Base-by-base conservation (phyloP, 2,888 invertebrate genomes). In the Drosophila engyochracea region DNA sequence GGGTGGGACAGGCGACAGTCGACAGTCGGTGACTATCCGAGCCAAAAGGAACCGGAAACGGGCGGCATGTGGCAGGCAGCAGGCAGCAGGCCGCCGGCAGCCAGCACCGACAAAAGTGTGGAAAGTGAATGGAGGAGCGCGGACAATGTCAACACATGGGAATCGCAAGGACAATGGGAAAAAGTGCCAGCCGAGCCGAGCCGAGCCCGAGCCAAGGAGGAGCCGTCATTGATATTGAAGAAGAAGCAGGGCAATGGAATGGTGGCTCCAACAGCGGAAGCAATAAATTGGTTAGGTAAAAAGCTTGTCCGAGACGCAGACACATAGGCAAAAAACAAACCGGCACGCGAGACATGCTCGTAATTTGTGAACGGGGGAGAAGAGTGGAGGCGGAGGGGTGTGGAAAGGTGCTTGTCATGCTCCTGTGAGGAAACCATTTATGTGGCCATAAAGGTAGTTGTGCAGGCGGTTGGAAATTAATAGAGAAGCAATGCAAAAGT, bases 231-330 rank as follows among this genome's bases (percentile, higher is more conserved):
- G 41, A 58, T 58, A 44, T 31, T 31, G 37, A 47, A 68, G 55
- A 52, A 31, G 33, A 25, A 44, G 30, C n/a, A 28, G 35, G 54
- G 49, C 30, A 1, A 10, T 55, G 28, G 57, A 55, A 57, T 52
- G 66, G 16, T n/a, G 16, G 22, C 33, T 9, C 57, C 59, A 53
- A 53, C 69, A 65, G 71, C 84, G 89, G 89, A 89, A 86, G 89
- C 81, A 86, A 86, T 86, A 86, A 86, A 86, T 86, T 86, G 84
- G 85, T 89, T 89, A 84, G 84, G 81, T 84, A 88, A 86, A 86
- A 86, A 85, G 85, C 89, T 86, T 82, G 89, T 89, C 81, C 81
- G 68, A 81, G 83, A 81, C 81, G 84, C 70, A 85, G 85, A 87
- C 84, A 79, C 74, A 81, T 75, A 57, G 75, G 68, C 69, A 69